Conservation (phyloP, 2,113 vertebrate species). For the Callipepla californica region DNA sequence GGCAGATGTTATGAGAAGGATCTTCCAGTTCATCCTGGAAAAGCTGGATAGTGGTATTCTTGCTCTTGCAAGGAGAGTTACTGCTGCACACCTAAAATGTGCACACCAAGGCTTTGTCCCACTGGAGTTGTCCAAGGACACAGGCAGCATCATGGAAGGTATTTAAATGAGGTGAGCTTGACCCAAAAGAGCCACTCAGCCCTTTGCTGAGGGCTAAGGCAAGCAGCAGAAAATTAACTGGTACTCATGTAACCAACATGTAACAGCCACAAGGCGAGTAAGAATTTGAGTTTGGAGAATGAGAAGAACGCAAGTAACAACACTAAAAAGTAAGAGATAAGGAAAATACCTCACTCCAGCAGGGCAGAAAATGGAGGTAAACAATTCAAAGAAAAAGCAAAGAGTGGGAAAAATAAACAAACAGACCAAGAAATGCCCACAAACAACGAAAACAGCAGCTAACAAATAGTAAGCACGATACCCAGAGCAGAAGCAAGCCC, state of each 20-base stretch:
- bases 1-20: not conserved
- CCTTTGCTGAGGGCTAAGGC: not conserved
- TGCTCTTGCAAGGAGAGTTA: not conserved
- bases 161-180: not conserved
- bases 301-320: not conserved
- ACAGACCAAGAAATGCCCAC: not conserved
- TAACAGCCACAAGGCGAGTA: not conserved
- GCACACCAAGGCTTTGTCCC: rapidly evolving
- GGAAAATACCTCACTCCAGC: not conserved
- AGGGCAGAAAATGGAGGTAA: not conserved
- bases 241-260: not conserved
- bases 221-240: not conserved
- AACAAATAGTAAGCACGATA: not conserved
- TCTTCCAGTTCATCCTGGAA: not conserved
- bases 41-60: rapidly evolving
- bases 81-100: rapidly evolving
- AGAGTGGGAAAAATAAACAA: not conserved
- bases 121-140: rapidly evolving
- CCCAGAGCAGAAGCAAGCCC: not conserved
- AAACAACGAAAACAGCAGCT: not conserved
- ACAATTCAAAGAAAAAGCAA: not conserved
- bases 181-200: not conserved
- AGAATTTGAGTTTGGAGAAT: not conserved
- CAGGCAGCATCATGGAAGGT: not conserved
- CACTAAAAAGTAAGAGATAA: not conserved